A percentile compares a stretch with the other conserved stretches of the same genome.
Evolutionary conservation across 2,888 invertebrate species (phyloP).

Genomic region (Rotaria magnacalcarata): DNA sequence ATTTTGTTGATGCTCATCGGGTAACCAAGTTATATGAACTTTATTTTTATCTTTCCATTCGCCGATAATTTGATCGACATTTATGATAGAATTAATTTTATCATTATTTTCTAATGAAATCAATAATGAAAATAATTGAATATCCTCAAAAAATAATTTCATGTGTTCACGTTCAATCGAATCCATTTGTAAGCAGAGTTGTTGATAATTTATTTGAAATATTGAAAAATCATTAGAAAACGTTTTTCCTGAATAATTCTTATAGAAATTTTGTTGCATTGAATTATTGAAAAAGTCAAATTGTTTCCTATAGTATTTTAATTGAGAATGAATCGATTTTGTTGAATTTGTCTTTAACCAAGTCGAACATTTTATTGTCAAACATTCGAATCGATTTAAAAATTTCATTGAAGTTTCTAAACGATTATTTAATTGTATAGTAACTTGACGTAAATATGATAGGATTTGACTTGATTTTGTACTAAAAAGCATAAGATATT

Average conservation of each 20-base stretch:
- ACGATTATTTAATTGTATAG: not conserved
- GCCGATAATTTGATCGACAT: not conserved
- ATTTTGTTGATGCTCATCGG: not conserved
- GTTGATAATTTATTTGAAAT: slow-evolving; percentile 14
- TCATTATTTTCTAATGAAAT: not conserved
- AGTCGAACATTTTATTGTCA: not conserved
- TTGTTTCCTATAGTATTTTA: not conserved
- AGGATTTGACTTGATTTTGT: not conserved
- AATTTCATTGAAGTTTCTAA: not conserved
- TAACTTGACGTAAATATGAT: not conserved
- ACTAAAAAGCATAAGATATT: not conserved
- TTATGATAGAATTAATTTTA: not conserved
- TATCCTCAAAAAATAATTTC: not conserved
- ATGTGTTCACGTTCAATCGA: not conserved
- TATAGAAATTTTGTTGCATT: not conserved
- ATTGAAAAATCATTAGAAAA: not conserved
- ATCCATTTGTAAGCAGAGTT: not conserved
- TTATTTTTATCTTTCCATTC: not conserved
- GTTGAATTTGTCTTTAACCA: not conserved
- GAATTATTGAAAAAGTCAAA: not conserved
- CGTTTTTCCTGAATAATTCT: not conserved
- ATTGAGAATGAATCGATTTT: not conserved
- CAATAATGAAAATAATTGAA: not conserved
- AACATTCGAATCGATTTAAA: not conserved
- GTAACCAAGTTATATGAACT: not conserved